phyloP scores from a whole-genome alignment of 2,113 vertebrate genomes.

The Seriola rivoliana region DNA sequence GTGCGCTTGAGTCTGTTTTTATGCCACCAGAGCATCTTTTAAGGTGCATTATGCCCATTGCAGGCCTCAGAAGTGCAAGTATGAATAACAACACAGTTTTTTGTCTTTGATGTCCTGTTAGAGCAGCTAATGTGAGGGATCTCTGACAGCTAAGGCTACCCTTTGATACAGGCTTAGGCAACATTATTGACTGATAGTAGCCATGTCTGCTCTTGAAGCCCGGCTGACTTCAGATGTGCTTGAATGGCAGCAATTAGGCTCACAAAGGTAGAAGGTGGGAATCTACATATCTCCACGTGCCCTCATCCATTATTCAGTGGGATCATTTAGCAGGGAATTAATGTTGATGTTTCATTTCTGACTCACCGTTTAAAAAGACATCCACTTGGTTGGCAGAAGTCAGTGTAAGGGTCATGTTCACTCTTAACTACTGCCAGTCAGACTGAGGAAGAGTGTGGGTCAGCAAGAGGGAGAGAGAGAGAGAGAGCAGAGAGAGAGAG shows the following conservation, averaged over 20 bases:
- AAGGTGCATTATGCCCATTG: conserved; percentile 62
- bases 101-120: conserved; percentile 75
- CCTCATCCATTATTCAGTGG: conserved; percentile 84
- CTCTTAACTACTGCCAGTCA: conserved; percentile 79
- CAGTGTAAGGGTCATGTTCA: conserved; percentile 72
- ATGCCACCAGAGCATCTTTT: conserved; percentile 56
- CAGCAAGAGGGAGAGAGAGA: conserved; percentile 23
- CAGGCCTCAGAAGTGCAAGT: conserved; percentile 62
- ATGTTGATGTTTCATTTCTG: conserved; percentile 84
- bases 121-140: conserved; percentile 69
- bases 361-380: conserved; percentile 79
- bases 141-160: conserved; percentile 63
- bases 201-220: conserved; percentile 63
- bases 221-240: conserved; percentile 65
- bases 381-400: conserved; percentile 77
- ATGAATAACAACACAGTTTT: conserved; percentile 54
- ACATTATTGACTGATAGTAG: conserved; percentile 79
- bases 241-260: conserved; percentile 83
- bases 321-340: conserved; percentile 83
- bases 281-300: conserved; percentile 79
- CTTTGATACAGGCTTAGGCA: conserved; percentile 79
- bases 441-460: conserved; percentile 42
- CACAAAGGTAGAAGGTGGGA: conserved; percentile 80
- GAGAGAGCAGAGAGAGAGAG: neutral
- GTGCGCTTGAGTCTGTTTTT: conserved; percentile 28